Conservation (phyloP, 2,888 invertebrate species). For the Agrotis ipsilon region DNA sequence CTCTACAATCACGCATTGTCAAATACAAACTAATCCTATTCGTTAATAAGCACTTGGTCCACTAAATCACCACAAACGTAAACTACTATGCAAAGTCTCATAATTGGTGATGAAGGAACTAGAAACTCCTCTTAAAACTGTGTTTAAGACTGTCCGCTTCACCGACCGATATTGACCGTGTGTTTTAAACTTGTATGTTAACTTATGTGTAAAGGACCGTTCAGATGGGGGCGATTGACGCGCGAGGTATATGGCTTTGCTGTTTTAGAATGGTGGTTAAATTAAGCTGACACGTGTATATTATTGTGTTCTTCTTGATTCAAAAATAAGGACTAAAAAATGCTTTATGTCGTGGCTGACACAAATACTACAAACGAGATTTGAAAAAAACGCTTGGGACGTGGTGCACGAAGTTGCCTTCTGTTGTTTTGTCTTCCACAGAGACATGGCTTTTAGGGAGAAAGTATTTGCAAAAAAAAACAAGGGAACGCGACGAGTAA, state of each 20-base stretch:
- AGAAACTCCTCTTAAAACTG: conserved; percentile 42
- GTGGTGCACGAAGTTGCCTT: too few species aligned
- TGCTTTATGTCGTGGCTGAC: too few species aligned
- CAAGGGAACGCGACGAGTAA: too few species aligned
- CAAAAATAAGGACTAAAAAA: not conserved
- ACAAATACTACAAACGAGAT: too few species aligned
- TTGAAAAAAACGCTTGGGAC: too few species aligned
- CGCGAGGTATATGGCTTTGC: not conserved
- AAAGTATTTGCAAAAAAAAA: too few species aligned
- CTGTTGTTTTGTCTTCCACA: too few species aligned
- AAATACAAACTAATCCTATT: not conserved
- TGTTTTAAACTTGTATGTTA: conserved; percentile 25
- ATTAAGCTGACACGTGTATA: not conserved
- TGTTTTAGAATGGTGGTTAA: not conserved
- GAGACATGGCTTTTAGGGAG: too few species aligned
- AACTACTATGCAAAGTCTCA: conserved; percentile 29
- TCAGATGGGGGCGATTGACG: conserved; percentile 3
- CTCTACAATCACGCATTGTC: not conserved
- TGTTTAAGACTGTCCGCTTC: conserved; percentile 44
- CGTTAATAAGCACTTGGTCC: conserved; percentile 2
- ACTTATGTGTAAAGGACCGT: conserved; percentile 23
- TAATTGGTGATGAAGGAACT: conserved; percentile 56
- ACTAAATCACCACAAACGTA: conserved; percentile 15
- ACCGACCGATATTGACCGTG: conserved; percentile 28
- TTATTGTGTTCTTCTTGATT: not conserved